These are phyloP conservation scores for Mylabris sibirica DNA, from an alignment of 2,888 invertebrate genomes.

Conservation along the genomic window DNA sequence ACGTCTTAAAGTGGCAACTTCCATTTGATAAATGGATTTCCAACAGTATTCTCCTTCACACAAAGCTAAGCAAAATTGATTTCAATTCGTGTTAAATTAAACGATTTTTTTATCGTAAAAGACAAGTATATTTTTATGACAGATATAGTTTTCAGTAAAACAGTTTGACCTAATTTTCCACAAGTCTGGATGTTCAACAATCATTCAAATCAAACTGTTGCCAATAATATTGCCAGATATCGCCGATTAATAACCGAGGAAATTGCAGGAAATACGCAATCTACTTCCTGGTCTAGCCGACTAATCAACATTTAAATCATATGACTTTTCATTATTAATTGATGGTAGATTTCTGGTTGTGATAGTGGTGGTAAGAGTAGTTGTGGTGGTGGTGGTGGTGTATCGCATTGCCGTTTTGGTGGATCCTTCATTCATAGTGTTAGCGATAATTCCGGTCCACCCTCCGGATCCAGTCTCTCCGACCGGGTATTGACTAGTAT, in stretches of 20 bases:
- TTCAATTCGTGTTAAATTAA: neutral
- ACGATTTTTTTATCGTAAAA: neutral
- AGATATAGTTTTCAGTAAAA: neutral
- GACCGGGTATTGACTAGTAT: constrained; percentile 57
- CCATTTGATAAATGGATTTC: neutral
- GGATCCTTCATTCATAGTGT: constrained; percentile 43
- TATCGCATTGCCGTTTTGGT: constrained; percentile 34
- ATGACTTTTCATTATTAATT: constrained; percentile 21
- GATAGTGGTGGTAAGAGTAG: neutral
- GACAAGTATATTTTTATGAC: too few relatives aligned
- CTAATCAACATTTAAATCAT: neutral
- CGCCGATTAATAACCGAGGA: constrained; percentile 7
- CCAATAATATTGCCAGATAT: neutral
- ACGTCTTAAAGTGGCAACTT: neutral
- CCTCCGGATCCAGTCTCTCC: constrained; percentile 49
- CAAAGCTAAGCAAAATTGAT: neutral
- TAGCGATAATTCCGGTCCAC: constrained; percentile 50
- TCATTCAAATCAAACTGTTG: neutral
- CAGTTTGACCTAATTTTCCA: neutral
- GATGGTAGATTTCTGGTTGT: neutral
- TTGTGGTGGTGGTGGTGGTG: neutral
- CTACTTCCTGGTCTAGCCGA: neutral
- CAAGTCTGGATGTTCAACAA: neutral
- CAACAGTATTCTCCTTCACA: neutral
- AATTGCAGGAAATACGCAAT: constrained; percentile 15